Evolutionary conservation across 2,113 vertebrate species (phyloP).

Genomic region (Donacobius atricapilla): DNA sequence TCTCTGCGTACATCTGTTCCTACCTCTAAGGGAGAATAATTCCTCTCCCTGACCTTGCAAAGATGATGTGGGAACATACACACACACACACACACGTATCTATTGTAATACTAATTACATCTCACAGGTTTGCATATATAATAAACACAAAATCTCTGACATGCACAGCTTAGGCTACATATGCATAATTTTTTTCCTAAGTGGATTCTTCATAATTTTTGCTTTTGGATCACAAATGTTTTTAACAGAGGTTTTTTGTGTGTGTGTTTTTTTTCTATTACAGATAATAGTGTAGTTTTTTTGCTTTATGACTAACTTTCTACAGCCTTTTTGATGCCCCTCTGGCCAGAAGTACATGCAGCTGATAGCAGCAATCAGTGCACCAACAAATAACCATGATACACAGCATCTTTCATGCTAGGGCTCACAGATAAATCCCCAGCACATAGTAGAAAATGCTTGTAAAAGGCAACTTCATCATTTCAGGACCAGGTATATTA

Average conservation of each 20-base stretch:
- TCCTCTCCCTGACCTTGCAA: background rate
- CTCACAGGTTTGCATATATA: background rate
- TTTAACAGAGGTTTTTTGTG: background rate
- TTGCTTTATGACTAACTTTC: slow-evolving; percentile 14
- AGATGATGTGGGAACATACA: background rate
- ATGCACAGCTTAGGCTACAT: background rate
- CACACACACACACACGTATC: background rate
- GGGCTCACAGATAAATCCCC: slow-evolving; percentile 40
- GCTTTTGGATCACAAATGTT: background rate
- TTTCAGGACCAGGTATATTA: slow-evolving; percentile 23
- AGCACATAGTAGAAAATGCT: slow-evolving; percentile 55
- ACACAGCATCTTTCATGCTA: background rate
- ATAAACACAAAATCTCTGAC: background rate
- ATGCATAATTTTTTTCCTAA: background rate
- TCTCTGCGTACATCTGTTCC: background rate
- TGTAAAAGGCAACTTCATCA: slow-evolving; percentile 29
- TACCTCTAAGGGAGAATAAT: background rate
- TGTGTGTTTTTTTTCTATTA: background rate
- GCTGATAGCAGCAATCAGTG: slow-evolving; percentile 21
- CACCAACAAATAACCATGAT: background rate
- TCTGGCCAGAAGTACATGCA: background rate
- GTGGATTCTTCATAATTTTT: background rate
- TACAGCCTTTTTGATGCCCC: background rate
- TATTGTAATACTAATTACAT: background rate
- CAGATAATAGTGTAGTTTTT: background rate